These are phyloP conservation scores for Equus przewalskii DNA, from an alignment of 2,113 vertebrate genomes.

Conservation along the genomic window DNA sequence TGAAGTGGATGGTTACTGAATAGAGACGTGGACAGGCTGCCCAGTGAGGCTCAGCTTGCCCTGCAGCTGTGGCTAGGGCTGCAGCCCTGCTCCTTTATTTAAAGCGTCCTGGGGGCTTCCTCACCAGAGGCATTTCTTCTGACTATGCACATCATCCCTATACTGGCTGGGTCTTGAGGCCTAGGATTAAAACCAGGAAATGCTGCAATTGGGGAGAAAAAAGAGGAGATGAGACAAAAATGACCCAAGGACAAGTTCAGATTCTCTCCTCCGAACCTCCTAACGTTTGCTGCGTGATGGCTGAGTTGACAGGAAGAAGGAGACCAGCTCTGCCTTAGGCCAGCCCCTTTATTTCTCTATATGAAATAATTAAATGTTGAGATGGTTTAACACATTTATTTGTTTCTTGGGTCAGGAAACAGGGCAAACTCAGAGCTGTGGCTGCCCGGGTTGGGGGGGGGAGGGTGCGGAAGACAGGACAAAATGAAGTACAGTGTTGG, in stretches of 20 bases:
- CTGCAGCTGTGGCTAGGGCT: neutral
- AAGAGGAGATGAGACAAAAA: neutral
- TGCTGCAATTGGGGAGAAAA: neutral
- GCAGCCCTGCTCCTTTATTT: neutral
- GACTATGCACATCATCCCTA: neutral
- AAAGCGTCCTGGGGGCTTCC: neutral
- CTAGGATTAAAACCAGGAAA: neutral
- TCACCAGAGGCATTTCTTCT: constrained; percentile 35
- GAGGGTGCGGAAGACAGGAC: neutral
- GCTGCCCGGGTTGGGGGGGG: neutral
- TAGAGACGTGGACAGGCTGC: neutral
- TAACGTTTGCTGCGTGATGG: neutral
- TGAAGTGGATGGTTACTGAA: neutral
- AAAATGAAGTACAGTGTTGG: neutral
- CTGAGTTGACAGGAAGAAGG: neutral
- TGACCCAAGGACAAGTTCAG: neutral
- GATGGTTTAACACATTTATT: constrained; percentile 42
- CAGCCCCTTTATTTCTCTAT: neutral
- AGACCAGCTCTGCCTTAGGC: neutral
- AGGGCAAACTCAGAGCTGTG: neutral
- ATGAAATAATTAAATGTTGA: constrained; percentile 55
- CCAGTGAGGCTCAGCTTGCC: neutral
- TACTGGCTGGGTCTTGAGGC: neutral
- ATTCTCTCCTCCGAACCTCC: neutral
- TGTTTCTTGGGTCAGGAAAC: neutral